Conservation (phyloP, 92 coral and sea anemone species). For the Hydrozoanthus gracilis region DNA sequence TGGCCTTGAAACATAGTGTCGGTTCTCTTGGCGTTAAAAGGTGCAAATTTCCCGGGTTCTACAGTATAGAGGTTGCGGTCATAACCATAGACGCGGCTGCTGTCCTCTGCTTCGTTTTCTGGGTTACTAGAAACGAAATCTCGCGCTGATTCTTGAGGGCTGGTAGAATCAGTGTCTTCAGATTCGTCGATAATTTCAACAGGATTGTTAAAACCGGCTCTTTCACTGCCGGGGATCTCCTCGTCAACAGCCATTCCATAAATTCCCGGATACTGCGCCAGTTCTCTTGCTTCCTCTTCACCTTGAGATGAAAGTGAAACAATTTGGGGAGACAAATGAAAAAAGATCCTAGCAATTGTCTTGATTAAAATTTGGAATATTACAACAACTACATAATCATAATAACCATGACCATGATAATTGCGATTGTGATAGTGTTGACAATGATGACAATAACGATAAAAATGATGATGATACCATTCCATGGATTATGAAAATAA, state of each 20-base stretch:
- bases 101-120: conserved; percentile 60
- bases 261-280: conserved; percentile 36
- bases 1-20: conserved; percentile 79
- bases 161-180: conserved; percentile 19
- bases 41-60: conserved; percentile 44
- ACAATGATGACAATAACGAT: not conserved
- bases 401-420: no score
- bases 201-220: conserved; percentile 4
- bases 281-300: conserved; percentile 32
- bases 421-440: no score
- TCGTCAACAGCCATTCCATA: conserved; percentile 38
- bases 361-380: not conserved
- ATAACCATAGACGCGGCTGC: conserved; percentile 78
- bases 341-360: not conserved
- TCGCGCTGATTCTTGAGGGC: conserved; percentile 7
- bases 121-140: conserved; percentile 35
- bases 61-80: conserved; percentile 69
- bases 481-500: not conserved
- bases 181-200: conserved; percentile 18
- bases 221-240: conserved; percentile 7
- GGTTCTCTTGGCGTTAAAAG: conserved; percentile 65
- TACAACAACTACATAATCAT: not conserved
- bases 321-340: not conserved
- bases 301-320: not conserved
- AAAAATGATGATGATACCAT: not conserved